A percentile compares a stretch with the other conserved stretches of the same genome.
Evolutionary conservation across 2,888 invertebrate genomes (phyloP).

Genomic region (Cybosia mesomella): DNA sequence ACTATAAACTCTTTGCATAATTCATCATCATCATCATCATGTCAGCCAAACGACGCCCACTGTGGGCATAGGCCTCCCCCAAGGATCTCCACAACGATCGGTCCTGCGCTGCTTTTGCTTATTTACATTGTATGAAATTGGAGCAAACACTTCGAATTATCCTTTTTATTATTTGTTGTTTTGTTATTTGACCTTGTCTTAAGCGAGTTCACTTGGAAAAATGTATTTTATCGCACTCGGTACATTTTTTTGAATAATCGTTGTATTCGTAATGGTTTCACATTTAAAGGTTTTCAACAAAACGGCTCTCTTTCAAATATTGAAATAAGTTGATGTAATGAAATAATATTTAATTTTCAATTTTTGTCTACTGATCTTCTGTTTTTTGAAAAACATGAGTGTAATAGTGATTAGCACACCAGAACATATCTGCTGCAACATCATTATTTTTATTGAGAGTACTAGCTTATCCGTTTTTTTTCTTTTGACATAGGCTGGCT

Average conservation of each 20-base stretch:
- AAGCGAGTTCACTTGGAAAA: slow-evolving; percentile 55
- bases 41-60: too few species aligned
- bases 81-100: too few species aligned
- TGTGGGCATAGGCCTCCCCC: too few species aligned
- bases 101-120: too few species aligned
- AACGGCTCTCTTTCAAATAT: slow-evolving; percentile 19
- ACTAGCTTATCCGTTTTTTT: too few species aligned
- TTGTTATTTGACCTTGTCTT: slow-evolving; percentile 46
- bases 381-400: too few species aligned
- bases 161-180: slow-evolving; percentile 60
- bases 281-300: slow-evolving; percentile 36
- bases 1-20: slow-evolving; percentile 55
- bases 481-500: too few species aligned
- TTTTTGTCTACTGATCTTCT: neutral
- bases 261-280: slow-evolving; percentile 47
- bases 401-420: too few species aligned
- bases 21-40: too few species aligned
- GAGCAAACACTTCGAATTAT: slow-evolving; percentile 58
- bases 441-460: neutral
- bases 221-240: slow-evolving; percentile 49
- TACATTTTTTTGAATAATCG: slow-evolving; percentile 41
- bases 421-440: neutral
- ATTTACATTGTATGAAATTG: slow-evolving; percentile 58
- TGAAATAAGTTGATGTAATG: neutral
- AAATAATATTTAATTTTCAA: neutral